Evolutionary conservation across 2,888 invertebrate species (phyloP), one percentile per base, ranked within the genome.

Genomic region (Himalopsyche anomala): DNA sequence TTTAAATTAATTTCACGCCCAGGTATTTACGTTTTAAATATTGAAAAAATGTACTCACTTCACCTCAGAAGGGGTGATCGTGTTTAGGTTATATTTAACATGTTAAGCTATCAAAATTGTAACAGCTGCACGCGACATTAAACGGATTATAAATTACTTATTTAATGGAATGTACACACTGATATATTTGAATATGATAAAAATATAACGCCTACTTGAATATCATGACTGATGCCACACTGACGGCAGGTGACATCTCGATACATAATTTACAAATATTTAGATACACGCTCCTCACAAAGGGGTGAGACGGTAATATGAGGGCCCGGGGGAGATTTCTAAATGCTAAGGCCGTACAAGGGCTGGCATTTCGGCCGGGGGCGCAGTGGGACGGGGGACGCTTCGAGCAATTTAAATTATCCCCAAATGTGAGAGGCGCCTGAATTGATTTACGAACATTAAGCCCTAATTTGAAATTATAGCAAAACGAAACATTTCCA

Each of bases 401-500:
- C 80, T 45, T 69, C 40, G 11, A 51, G 84, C 55, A 84, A 84
- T 84, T 84, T 84, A 83, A 86, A 83, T 80, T 83, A 85, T 85
- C 82, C 85, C 51, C 62, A 82, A 28, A 85, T 82, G 69, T 42
- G 56, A 74, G 69, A 74, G 69, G 54, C 40, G 51, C 74, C 40
- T 51, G 42, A 85, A 85, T 85, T 85, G 85, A 85, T 85, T 85
- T 85, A 85, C 82, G 85, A 85, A 85, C 82, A 85, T 82, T 85
- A 82, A 85, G 82, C 82, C 82, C 82, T 85, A 83, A 85, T 82
- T 85, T 79, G 38, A 74, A 85, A 82, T 85, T 56, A 82, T 82
- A 79, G 82, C 38, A 6, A 56, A 85, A 82, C 38, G 84, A 84
- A 84, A 84, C 84, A 45, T 69, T 17, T 45, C 17, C 81, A 51